Evolutionary conservation across 2,113 vertebrate genomes (phyloP), one percentile per base, ranked within the genome.

Genomic region (Tetrao urogallus): DNA sequence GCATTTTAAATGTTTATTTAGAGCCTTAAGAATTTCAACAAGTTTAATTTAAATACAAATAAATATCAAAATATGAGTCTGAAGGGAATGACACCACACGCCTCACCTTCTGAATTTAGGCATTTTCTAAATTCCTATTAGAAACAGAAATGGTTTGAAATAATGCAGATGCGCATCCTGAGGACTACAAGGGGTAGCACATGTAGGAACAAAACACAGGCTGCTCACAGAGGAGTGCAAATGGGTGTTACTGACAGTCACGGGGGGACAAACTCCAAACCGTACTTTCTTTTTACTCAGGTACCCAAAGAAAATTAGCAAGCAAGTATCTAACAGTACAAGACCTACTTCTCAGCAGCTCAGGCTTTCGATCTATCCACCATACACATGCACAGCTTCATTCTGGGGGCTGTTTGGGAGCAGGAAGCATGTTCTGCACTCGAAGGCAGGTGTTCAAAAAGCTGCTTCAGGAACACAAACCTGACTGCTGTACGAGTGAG

Each of bases 41-140:
- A 96, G 95, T 85, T 89, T 83, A 88, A 92, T 88, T 97, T 76
- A 95, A 97, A 96, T 97, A 97, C 96, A 98, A 97, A 97, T 94
- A 97, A 97, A 95, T 97, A 97, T 19, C 81, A 91, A 86, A 91
- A 61, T 64, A 69, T 20, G 78, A 45, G 96, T 96, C 91, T 93
- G 94, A 95, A 45, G 45, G 67, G 95, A 97, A 93, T 75, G 94
- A 58, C 75, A 84, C n/a, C 89, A 64, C 89, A 79, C 10, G 18
- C 40, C 61, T 14, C 11, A 77, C 56, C 21, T 43, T 16, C 16
- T 48, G 63, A 95, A 87, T 43, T 54, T 19, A 78, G 88, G 67
- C 78, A 90, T 94, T 90, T 92, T 40, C 92, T 86, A 88, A 94
- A 69, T 88, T 96, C 85, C 95, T 94, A 90, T 63, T 1, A 78